phyloP scores from a whole-genome alignment of 2,113 vertebrate genomes.

The Danio rerio region DNA sequence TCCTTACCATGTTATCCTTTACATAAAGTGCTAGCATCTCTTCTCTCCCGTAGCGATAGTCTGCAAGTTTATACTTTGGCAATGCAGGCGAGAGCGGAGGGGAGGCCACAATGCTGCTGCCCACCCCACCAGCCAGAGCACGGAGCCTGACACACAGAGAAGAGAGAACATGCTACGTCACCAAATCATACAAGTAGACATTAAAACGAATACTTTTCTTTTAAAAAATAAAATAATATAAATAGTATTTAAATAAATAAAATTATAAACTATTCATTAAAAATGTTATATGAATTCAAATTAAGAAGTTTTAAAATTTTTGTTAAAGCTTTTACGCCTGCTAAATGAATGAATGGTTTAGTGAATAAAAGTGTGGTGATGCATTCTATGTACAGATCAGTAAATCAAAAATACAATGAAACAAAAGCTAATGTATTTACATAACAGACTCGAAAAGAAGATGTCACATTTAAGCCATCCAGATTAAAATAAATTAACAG shows the following conservation, averaged over 20 bases:
- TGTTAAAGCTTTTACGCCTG: neutral
- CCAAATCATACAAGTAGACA: conserved; percentile 3
- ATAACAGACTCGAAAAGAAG: neutral
- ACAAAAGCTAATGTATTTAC: neutral
- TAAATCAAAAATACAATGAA: neutral
- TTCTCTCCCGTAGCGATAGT: conserved; percentile 98
- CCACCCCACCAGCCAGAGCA: conserved; percentile 86
- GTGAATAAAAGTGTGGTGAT: neutral
- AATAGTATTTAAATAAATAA: neutral
- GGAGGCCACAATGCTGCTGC: conserved; percentile 82
- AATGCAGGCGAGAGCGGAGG: conserved; percentile 96
- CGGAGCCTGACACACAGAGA: conserved; percentile 82
- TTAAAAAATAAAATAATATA: neutral
- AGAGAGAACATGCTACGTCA: conserved; percentile 19
- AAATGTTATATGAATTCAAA: neutral
- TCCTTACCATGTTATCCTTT: conserved; percentile 95
- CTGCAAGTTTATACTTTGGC: conserved; percentile 99
- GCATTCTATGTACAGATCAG: neutral
- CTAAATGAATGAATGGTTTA: neutral
- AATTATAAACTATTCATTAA: neutral
- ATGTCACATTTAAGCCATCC: no score
- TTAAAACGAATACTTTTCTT: neutral
- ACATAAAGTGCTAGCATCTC: conserved; percentile 99
- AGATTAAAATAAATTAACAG: no score
- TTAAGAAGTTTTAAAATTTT: neutral